Percentiles rank a stretch among this genome's conserved stretches.
phyloP scores from a whole-genome alignment of 1,140 invertebrate genomes.

The Platyura marginata region DNA sequence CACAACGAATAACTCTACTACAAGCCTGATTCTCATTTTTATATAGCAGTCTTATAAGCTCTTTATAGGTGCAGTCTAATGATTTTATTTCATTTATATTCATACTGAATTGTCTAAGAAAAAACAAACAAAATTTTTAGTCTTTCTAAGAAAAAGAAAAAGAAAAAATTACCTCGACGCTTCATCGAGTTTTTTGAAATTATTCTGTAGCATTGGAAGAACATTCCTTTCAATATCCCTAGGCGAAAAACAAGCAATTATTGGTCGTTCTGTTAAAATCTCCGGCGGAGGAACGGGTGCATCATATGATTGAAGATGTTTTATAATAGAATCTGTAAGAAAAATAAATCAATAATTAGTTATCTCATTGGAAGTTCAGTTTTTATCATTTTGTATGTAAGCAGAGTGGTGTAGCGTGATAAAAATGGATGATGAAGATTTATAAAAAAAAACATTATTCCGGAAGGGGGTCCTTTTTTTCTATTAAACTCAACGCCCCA shows the following conservation, averaged over 20 bases:
- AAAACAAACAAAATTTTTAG: no score
- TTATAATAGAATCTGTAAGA: no score
- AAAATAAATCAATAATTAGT: no score
- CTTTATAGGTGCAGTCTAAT: neutral
- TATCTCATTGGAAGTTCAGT: no score
- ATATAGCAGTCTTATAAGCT: neutral
- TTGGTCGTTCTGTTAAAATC: neutral
- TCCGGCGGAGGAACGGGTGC: slow-evolving; percentile 28
- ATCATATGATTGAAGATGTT: slow-evolving; percentile 41
- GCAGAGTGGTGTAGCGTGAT: no score
- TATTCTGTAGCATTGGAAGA: neutral
- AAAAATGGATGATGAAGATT: no score
- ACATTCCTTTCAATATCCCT: neutral
- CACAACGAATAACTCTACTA: neutral
- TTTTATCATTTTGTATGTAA: no score
- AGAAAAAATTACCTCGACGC: no score
- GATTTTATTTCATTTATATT: neutral
- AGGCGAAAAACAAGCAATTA: neutral
- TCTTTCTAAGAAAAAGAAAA: no score
- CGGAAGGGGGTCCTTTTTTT: no score
- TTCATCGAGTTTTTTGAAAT: neutral
- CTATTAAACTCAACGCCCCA: no score
- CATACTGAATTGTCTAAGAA: neutral
- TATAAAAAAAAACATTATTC: no score
- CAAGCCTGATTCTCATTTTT: neutral